Evolutionary conservation across 2,113 vertebrate genomes (phyloP).

Genomic region (Plotosus lineatus): DNA sequence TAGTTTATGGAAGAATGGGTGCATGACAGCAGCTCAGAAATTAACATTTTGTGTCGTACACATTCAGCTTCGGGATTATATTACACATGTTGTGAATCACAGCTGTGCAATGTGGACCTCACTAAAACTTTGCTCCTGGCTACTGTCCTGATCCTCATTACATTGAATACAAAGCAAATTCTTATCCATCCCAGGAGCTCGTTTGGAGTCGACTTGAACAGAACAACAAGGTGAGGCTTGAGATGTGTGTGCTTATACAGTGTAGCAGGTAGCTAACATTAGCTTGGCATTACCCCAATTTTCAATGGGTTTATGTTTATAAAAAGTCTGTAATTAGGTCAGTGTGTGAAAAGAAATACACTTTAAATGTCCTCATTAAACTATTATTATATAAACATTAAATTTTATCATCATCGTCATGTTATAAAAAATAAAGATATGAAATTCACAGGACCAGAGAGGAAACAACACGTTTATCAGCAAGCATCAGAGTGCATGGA

Average conservation of each 20-base stretch:
- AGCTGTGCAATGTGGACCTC: neutral
- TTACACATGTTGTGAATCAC: neutral
- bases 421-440: no score
- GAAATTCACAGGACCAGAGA: neutral
- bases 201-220: neutral
- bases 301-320: neutral
- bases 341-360: neutral
- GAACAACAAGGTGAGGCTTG: neutral
- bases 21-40: neutral
- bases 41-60: neutral
- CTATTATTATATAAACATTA: no score
- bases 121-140: neutral
- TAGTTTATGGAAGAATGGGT: neutral
- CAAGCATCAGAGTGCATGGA: neutral
- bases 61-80: neutral
- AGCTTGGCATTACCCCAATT: neutral
- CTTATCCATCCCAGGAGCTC: neutral
- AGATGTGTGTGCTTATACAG: neutral
- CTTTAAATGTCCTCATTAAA: neutral
- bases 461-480: neutral
- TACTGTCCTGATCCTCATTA: conserved; percentile 8
- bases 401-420: neutral
- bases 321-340: neutral
- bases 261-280: neutral
- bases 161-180: neutral